Base-by-base conservation (phyloP, 2,888 invertebrate species). In the Parochlus steinenii region DNA sequence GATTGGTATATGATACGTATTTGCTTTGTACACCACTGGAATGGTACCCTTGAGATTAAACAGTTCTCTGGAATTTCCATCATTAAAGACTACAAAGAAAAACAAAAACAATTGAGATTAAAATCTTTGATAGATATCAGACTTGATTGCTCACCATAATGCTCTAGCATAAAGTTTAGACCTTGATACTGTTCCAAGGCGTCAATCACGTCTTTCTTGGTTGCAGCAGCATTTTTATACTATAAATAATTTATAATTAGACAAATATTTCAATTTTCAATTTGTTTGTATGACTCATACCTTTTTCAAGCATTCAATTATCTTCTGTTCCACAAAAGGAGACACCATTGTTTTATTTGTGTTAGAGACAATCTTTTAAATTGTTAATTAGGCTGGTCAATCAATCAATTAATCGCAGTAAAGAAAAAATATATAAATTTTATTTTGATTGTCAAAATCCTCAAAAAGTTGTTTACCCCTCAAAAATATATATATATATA, bases 1-100 rank as follows among this genome's bases (percentile, higher is more conserved):
- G 25, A 99, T 74, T 10, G 98, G 98, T 56, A 98, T 98, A 62
- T 97, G 89, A 61, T 98, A 99, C 29, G 67, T 71, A 39, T 69
- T 65, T 39, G 74, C 79, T 79, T 83, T 89, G 54, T 81, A 93
- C 35, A 69, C 66, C 2, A 95, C 87, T 27, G 93, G 95, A 48
- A 95, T 85, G 6, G 93, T 95, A 35, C 95, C 95, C 51, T 75
- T 72, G 34, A 95, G 63, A 54, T 80, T 81, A 24, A 90, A 65
- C 43, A 95, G 62, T 38, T 86, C 79, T 56, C 78, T 81, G 27
- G 69, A 63, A 2, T 65, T 65, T 26, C 92, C 92, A 69, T 90
- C 86, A 53, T 85, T 86, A 55, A 90, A 92, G 39, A 81, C 89
- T 82, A 48, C 1, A 58, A 44, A 42, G 32, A 33, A 38, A 42